phyloP scores from a whole-genome alignment of 1,140 invertebrate species.

The Neotoxoptera formosana region DNA sequence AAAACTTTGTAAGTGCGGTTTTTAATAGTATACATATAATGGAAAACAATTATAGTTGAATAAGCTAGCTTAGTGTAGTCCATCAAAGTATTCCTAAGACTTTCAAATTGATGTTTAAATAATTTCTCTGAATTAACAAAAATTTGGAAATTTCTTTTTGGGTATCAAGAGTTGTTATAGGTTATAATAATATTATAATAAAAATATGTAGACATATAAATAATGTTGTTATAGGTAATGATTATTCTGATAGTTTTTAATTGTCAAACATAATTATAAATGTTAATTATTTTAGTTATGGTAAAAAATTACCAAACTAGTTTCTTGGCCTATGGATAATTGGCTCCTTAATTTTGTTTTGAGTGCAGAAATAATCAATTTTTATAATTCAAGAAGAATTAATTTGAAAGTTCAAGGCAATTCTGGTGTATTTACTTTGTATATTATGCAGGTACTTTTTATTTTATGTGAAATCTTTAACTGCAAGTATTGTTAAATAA shows the following conservation, averaged over 20 bases:
- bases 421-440: no score
- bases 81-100: background rate
- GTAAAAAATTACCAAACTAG: background rate
- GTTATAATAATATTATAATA: background rate
- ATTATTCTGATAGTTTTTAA: background rate
- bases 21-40: background rate
- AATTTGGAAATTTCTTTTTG: background rate
- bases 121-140: background rate
- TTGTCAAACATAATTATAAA: background rate
- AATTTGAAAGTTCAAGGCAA: background rate
- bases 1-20: background rate
- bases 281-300: background rate
- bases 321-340: background rate
- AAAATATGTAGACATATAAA: background rate
- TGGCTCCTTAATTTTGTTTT: background rate
- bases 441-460: no score
- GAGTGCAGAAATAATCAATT: background rate
- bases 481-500: no score
- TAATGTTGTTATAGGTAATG: background rate
- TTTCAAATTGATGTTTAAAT: background rate
- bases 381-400: background rate
- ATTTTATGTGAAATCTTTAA: no score
- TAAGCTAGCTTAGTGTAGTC: background rate
- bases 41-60: background rate
- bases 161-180: background rate